Conservation (phyloP, 2,888 invertebrate species). For the Tetragnatha montana region DNA sequence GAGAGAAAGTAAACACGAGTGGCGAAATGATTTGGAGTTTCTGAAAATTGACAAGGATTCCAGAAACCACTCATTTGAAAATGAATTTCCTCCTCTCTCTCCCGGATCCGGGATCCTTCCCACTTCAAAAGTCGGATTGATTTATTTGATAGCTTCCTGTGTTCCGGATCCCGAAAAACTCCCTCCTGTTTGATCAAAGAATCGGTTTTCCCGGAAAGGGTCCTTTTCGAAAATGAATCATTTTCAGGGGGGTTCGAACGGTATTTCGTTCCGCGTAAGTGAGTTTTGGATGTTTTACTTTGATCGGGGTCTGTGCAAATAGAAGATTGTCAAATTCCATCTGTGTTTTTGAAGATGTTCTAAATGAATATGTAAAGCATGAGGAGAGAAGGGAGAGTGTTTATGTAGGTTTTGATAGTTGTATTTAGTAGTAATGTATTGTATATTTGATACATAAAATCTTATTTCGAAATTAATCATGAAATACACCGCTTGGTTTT, state of each 20-base stretch:
- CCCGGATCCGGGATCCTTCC: constrained; percentile 4
- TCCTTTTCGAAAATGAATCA: background rate
- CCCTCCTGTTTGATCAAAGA: constrained; percentile 40
- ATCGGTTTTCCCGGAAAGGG: background rate
- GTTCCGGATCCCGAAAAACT: constrained; percentile 26
- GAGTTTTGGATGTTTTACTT: background rate
- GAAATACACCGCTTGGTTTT: too few relatives aligned
- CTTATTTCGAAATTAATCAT: too few relatives aligned
- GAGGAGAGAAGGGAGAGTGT: too few relatives aligned
- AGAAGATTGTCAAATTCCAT: too few relatives aligned
- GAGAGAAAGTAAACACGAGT: background rate
- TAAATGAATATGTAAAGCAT: too few relatives aligned
- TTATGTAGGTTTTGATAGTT: too few relatives aligned
- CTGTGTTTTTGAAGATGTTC: too few relatives aligned
- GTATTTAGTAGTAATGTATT: too few relatives aligned
- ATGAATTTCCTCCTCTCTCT: constrained; percentile 26
- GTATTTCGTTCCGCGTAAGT: background rate
- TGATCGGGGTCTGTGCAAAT: background rate
- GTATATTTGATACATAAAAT: too few relatives aligned
- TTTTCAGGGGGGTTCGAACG: background rate
- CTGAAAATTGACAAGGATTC: constrained; percentile 17
- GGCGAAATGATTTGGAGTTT: background rate
- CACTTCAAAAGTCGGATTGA: constrained; percentile 34
- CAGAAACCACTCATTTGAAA: constrained; percentile 26
- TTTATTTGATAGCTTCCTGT: constrained; percentile 35